A percentile compares a stretch with the other conserved stretches of the same genome.
Evolutionary conservation across 2,113 vertebrate genomes (phyloP).

Genomic region (Mustelus asterias): DNA sequence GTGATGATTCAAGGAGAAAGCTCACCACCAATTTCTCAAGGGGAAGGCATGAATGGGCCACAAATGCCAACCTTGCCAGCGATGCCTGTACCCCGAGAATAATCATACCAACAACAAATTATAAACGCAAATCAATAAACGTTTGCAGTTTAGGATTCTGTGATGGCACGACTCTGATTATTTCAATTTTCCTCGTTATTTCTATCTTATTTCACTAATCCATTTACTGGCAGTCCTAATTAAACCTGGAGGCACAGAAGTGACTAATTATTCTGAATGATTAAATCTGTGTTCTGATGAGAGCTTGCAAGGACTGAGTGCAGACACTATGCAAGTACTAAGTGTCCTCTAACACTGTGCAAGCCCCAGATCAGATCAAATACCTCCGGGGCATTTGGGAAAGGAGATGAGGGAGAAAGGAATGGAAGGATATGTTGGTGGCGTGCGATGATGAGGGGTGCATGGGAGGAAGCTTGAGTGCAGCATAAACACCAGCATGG

Average conservation of each 20-base stretch:
- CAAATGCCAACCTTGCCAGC: background rate
- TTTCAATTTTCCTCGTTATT: background rate
- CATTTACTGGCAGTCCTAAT: background rate
- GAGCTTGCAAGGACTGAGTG: background rate
- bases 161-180: background rate
- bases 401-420: background rate
- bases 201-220: conserved; percentile 11
- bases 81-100: background rate
- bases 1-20: too few relatives aligned
- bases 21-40: too few relatives aligned
- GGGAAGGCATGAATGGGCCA: too few relatives aligned
- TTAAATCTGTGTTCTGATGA: background rate
- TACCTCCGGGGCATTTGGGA: background rate
- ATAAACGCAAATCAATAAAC: background rate
- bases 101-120: background rate
- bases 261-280: conserved; percentile 17
- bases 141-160: background rate
- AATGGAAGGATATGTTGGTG: background rate
- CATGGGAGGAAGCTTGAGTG: background rate
- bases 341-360: background rate
- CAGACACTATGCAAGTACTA: background rate
- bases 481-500: background rate
- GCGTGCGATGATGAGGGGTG: background rate
- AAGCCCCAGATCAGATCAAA: too few relatives aligned
- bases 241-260: background rate